A percentile compares a stretch with the other conserved stretches of the same genome.
These are phyloP conservation scores for Echinarachnius parma DNA, from an alignment of 53 echinoderm and acorn worm genomes.

Conservation along the genomic window DNA sequence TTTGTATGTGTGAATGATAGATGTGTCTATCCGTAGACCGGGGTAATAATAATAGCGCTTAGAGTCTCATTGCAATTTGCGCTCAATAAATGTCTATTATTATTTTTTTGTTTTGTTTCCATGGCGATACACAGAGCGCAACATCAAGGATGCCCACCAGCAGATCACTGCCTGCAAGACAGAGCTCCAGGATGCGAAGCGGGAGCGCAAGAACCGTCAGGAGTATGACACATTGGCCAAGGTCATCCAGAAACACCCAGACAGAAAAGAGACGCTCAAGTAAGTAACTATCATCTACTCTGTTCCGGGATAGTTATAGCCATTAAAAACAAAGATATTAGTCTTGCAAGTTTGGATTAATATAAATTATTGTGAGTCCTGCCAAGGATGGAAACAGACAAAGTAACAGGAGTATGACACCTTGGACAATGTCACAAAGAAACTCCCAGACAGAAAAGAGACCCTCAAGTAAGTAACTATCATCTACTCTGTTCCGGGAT, in stretches of 20 bases:
- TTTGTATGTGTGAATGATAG: too few species aligned
- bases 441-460: conserved; percentile 89
- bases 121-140: conserved; percentile 50
- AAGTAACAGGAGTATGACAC: conserved; percentile 95
- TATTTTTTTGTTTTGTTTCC: not conserved
- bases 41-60: too few species aligned
- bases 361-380: too few species aligned
- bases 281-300: too few species aligned
- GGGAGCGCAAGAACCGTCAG: conserved; percentile 80
- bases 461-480: conserved; percentile 81
- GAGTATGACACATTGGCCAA: conserved; percentile 94
- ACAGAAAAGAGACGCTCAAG: conserved; percentile 86
- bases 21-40: too few species aligned
- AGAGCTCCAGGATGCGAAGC: conserved; percentile 83
- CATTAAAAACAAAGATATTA: too few species aligned
- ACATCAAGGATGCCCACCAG: conserved; percentile 73
- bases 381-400: conserved; percentile 71
- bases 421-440: conserved; percentile 83
- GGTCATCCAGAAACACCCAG: conserved; percentile 91
- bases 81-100: too few species aligned
- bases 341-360: too few species aligned
- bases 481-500: too few species aligned
- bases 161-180: conserved; percentile 75
- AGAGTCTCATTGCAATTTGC: too few species aligned
- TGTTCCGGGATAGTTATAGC: too few species aligned